A percentile compares a stretch with the other conserved stretches of the same genome.
Evolutionary conservation across 2,888 invertebrate genomes (phyloP).

Genomic region (Watsonalla cultraria): DNA sequence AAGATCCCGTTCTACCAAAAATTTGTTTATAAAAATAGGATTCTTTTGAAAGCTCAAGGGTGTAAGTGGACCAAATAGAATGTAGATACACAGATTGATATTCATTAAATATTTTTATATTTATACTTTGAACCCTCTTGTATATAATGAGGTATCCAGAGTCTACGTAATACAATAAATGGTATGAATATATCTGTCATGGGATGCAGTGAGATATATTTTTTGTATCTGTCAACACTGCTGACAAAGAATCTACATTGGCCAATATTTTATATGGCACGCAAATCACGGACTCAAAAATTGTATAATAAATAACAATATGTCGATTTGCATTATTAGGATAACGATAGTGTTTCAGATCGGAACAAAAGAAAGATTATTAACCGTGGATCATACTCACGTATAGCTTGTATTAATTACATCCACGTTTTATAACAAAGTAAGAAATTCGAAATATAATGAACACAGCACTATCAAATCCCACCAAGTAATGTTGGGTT

Average conservation of each 20-base stretch:
- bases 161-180: not conserved
- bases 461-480: not conserved
- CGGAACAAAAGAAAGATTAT: too few relatives aligned
- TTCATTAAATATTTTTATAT: constrained; percentile 12
- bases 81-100: constrained; percentile 22
- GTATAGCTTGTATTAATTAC: too few relatives aligned
- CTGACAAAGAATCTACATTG: constrained; percentile 28
- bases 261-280: constrained; percentile 64
- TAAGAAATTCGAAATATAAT: too few relatives aligned
- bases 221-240: constrained; percentile 4
- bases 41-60: constrained; percentile 69
- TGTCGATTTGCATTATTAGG: not conserved
- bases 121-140: not conserved
- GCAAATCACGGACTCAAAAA: constrained; percentile 53
- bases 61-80: constrained; percentile 67
- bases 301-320: not conserved
- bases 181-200: constrained; percentile 43
- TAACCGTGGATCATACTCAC: too few relatives aligned
- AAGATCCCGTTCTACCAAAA: constrained; percentile 57
- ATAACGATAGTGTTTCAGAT: not conserved
- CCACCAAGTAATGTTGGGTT: too few relatives aligned
- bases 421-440: too few relatives aligned
- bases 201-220: constrained; percentile 39
- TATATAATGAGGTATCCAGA: not conserved
- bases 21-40: constrained; percentile 73